Percentiles rank a stretch among this genome's conserved stretches.
Evolutionary conservation across 1,140 invertebrate genomes (phyloP).

Genomic region (Hermetia illucens): DNA sequence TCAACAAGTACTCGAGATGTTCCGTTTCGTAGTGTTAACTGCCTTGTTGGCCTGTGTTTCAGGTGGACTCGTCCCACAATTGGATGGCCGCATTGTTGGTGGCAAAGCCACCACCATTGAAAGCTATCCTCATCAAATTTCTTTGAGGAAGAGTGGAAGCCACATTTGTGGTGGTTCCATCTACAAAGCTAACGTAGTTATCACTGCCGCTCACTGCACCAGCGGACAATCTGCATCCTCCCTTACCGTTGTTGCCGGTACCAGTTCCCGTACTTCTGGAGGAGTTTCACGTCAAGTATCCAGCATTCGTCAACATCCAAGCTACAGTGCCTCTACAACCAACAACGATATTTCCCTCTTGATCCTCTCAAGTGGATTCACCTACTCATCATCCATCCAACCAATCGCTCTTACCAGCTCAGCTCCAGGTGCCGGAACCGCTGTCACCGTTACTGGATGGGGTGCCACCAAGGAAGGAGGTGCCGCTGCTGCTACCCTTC

Average conservation of each 20-base stretch:
- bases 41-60: no score
- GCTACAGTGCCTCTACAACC: neutral
- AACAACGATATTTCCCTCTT: neutral
- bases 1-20: no score
- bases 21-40: no score
- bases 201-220: conserved; percentile 43
- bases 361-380: neutral
- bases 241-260: conserved; percentile 5
- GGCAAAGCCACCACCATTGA: no score
- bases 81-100: no score
- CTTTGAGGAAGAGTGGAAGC: conserved; percentile 15
- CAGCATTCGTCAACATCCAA: conserved; percentile 5
- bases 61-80: no score
- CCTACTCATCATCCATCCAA: neutral
- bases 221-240: conserved; percentile 2
- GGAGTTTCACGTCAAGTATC: conserved; percentile 5
- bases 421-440: neutral
- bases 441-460: conserved; percentile 3
- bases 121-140: conserved; percentile 37
- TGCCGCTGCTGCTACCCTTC: neutral
- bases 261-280: conserved; percentile 1
- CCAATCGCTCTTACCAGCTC: neutral
- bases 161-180: conserved; percentile 38
- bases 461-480: conserved; percentile 2
- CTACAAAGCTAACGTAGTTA: conserved; percentile 29